Conservation (phyloP, 2,888 invertebrate genomes). For the Tenthredo notha region DNA sequence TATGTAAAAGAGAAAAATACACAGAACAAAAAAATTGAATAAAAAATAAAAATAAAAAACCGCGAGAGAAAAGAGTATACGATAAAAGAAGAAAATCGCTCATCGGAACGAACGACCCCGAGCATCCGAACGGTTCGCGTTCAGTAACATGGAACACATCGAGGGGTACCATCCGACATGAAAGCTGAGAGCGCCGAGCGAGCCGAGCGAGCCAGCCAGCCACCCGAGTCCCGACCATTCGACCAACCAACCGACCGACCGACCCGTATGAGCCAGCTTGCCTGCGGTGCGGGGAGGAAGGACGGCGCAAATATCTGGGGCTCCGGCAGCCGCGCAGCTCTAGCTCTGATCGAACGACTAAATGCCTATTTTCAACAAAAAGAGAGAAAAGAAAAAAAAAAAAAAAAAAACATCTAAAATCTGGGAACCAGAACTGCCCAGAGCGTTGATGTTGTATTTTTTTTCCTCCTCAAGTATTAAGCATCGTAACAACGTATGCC, state of each 20-base stretch:
- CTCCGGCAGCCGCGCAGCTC: conserved; percentile 76
- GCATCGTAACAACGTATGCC: conserved; percentile 45
- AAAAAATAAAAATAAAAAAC: not conserved
- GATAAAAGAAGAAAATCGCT: conserved; percentile 50
- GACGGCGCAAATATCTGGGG: conserved; percentile 78
- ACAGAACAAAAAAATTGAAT: not conserved
- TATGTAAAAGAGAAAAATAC: not conserved
- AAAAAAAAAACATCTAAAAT: conserved; percentile 17
- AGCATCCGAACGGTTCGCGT: conserved; percentile 29
- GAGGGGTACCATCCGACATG: conserved; percentile 51
- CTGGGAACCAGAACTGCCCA: conserved; percentile 49
- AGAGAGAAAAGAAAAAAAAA: conserved; percentile 29
- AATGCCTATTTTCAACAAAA: conserved; percentile 49
- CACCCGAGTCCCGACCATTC: conserved; percentile 54
- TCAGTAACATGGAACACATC: conserved; percentile 43
- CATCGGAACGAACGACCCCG: conserved; percentile 48
- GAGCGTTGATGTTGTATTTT: conserved; percentile 29
- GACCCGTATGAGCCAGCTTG: conserved; percentile 56
- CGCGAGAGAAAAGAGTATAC: conserved; percentile 6
- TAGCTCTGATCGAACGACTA: conserved; percentile 73
- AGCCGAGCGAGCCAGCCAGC: conserved; percentile 54
- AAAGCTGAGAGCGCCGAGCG: conserved; percentile 55
- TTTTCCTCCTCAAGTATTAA: conserved; percentile 47
- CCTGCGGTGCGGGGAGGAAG: conserved; percentile 63
- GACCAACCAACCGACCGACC: conserved; percentile 56